These are phyloP conservation scores for Nesidiocoris tenuis DNA, from an alignment of 2,888 invertebrate species.

Conservation along the genomic window DNA sequence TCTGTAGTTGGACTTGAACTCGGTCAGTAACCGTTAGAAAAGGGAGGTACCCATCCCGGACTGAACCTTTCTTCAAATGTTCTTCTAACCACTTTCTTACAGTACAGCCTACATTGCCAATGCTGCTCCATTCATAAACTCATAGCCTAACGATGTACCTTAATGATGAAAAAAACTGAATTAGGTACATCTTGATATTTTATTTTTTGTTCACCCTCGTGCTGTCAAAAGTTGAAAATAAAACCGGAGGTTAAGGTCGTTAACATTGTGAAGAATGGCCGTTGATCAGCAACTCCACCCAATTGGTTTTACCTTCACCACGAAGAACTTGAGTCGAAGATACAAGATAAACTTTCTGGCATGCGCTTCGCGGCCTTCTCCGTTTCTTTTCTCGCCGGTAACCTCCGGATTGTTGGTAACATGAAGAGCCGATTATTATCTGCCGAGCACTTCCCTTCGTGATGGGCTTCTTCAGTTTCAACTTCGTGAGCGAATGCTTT, in stretches of 20 bases:
- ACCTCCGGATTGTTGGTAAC: constrained; percentile 25
- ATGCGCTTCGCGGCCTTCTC: background rate
- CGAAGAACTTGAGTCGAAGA: background rate
- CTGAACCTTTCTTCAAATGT: no score
- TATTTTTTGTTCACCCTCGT: no score
- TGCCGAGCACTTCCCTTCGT: constrained; percentile 23
- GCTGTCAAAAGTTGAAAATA: no score
- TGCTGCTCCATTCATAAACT: no score
- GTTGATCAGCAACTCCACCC: background rate
- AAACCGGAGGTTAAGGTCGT: no score
- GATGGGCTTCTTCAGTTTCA: constrained; percentile 38
- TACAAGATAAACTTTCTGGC: constrained; percentile 34
- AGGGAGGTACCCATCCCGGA: background rate
- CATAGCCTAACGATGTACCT: no score
- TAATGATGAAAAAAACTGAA: no score
- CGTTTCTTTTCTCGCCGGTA: background rate
- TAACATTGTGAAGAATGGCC: background rate
- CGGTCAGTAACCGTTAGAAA: background rate
- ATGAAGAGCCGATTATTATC: constrained; percentile 33
- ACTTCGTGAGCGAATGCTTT: constrained; percentile 21
- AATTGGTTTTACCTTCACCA: background rate
- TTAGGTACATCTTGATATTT: no score
- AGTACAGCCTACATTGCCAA: no score
- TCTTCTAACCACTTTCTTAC: no score
- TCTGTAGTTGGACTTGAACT: background rate